Percentiles rank a stretch among this genome's conserved stretches.
These are phyloP conservation scores for Ephialtes manifestator DNA, from an alignment of 2,888 invertebrate species.

Conservation along the genomic window DNA sequence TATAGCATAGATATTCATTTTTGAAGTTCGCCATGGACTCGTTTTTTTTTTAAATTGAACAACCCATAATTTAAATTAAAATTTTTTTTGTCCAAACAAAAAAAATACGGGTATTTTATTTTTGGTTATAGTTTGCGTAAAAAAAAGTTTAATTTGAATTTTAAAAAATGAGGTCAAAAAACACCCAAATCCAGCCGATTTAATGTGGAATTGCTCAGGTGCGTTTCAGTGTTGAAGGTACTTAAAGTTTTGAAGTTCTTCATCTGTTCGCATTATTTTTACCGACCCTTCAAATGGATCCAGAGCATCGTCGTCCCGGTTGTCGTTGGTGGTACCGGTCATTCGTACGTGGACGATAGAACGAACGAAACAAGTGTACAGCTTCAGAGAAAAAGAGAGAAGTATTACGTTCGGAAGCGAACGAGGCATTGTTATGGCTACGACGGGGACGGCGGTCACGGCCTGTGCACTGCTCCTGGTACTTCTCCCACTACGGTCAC, in stretches of 20 bases:
- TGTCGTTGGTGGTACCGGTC: background rate
- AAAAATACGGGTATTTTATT: too few species aligned
- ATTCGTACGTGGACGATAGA: background rate
- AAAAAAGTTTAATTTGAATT: too few species aligned
- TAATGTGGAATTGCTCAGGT: too few species aligned
- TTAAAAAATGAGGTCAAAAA: too few species aligned
- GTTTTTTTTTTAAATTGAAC: too few species aligned
- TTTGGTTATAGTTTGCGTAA: too few species aligned
- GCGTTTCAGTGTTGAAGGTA: background rate
- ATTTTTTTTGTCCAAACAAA: too few species aligned
- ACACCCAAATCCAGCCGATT: too few species aligned
- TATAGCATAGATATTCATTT: too few species aligned
- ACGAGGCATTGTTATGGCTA: conserved; percentile 83
- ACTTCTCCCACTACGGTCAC: conserved; percentile 13
- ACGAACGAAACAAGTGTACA: background rate
- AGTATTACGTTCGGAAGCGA: conserved; percentile 67
- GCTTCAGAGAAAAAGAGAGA: conserved; percentile 44
- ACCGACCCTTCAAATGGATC: background rate
- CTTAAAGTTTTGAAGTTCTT: background rate
- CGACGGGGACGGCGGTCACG: conserved; percentile 79
- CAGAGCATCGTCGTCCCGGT: background rate
- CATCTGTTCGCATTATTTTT: background rate
- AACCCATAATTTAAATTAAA: too few species aligned
- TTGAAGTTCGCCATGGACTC: too few species aligned
- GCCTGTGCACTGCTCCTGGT: conserved; percentile 39